phyloP scores from a whole-genome alignment of 2,888 invertebrate species.

The Ophion obscuratus region DNA sequence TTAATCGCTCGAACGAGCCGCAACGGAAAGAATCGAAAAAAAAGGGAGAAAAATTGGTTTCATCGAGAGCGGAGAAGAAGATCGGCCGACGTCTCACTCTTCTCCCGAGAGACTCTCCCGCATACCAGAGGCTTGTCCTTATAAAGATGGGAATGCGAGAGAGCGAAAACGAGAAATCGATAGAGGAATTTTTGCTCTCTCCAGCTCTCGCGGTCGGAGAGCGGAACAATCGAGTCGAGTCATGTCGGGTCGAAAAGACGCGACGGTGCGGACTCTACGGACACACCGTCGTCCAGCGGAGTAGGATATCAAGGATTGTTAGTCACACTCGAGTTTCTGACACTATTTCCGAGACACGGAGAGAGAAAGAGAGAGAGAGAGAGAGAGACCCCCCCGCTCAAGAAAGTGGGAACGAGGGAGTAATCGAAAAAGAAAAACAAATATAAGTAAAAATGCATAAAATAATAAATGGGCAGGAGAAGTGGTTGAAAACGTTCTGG shows the following conservation, averaged over 20 bases:
- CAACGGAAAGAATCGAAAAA: conserved; percentile 16
- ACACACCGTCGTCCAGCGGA: conserved; percentile 4
- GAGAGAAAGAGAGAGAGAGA: not conserved
- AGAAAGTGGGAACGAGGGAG: not conserved
- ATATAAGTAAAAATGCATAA: conserved; percentile 40
- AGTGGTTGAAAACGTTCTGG: not conserved
- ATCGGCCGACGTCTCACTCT: conserved; percentile 55
- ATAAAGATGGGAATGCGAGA: conserved; percentile 21
- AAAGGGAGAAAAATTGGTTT: conserved; percentile 18
- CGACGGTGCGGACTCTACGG: conserved; percentile 34
- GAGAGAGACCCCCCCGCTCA: not conserved
- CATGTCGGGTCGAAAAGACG: conserved; percentile 26
- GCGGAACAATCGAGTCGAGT: conserved; percentile 50
- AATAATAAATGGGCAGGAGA: conserved; percentile 52
- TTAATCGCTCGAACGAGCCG: conserved; percentile 55
- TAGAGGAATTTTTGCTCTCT: conserved; percentile 36
- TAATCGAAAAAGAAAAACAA: conserved; percentile 32
- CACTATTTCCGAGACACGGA: not conserved
- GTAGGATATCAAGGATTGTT: conserved; percentile 59
- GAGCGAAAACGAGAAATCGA: conserved; percentile 44
- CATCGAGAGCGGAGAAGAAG: conserved; percentile 14
- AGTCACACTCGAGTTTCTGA: conserved; percentile 49
- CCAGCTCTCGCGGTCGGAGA: not conserved
- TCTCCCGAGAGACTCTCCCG: conserved; percentile 9
- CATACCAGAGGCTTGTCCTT: conserved; percentile 41